Evolutionary conservation across 2,113 vertebrate genomes (phyloP).

Genomic region (Fulica atra): DNA sequence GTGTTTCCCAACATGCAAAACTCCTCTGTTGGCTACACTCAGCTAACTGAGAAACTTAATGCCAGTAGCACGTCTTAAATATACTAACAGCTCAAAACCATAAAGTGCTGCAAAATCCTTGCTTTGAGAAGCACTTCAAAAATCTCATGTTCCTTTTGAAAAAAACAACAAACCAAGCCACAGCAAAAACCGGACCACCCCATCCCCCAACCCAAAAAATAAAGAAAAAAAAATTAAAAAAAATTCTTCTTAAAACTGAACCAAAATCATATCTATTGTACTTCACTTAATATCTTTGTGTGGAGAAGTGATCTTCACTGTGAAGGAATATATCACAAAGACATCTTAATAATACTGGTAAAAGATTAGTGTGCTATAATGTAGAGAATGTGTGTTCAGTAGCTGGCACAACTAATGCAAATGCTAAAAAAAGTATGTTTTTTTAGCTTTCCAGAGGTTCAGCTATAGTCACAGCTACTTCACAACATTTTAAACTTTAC

Average conservation of each 20-base stretch:
- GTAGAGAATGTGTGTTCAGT: neutral
- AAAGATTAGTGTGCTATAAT: neutral
- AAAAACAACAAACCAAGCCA: neutral
- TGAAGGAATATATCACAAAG: neutral
- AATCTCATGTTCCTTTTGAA: neutral
- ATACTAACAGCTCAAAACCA: neutral
- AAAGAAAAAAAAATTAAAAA: no score
- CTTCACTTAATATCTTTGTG: neutral
- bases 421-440: neutral
- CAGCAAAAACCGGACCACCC: no score
- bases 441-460: neutral
- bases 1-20: neutral
- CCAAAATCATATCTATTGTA: neutral
- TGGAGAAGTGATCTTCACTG: neutral
- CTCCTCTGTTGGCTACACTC: neutral
- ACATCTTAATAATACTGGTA: neutral
- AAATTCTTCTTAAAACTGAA: neutral
- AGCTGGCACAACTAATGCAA: neutral
- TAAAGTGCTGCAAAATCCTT: neutral
- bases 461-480: neutral
- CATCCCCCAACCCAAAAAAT: no score
- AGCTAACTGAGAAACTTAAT: neutral
- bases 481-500: neutral
- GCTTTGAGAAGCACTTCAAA: neutral
- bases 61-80: neutral